These are phyloP conservation scores for Anolis carolinensis DNA, from an alignment of 2,113 vertebrate species.

Conservation along the genomic window DNA sequence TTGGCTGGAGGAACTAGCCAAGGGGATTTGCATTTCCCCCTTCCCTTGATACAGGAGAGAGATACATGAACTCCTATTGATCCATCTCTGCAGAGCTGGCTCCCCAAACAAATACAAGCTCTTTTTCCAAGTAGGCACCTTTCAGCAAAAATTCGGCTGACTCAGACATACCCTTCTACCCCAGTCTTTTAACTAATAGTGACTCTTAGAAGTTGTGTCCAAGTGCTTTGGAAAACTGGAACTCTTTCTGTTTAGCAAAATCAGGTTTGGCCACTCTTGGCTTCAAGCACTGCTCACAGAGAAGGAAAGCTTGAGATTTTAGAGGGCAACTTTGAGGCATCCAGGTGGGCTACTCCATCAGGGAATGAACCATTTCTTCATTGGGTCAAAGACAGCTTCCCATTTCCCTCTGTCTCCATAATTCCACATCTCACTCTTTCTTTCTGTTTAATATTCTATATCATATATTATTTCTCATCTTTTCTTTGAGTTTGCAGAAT, in stretches of 20 bases:
- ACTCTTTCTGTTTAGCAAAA: not conserved
- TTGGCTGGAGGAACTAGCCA: not conserved
- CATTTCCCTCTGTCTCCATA: conserved; percentile 12
- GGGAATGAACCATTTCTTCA: rapidly evolving
- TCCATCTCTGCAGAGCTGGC: too few species aligned
- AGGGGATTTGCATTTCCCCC: not conserved
- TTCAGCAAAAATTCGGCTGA: rapidly evolving
- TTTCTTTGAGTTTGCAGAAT: not conserved
- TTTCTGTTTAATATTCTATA: not conserved
- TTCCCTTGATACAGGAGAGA: not conserved
- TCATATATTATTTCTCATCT: conserved; percentile 8
- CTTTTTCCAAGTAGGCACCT: rapidly evolving
- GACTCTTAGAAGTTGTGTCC: rapidly evolving
- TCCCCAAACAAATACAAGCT: not conserved
- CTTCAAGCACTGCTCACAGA: not conserved
- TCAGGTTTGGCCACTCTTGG: rapidly evolving
- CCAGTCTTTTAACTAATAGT: too few species aligned
- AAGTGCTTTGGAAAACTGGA: conserved; percentile 8
- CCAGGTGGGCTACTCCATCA: not conserved
- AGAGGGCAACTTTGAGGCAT: rapidly evolving
- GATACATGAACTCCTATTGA: too few species aligned
- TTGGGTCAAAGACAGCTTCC: not conserved
- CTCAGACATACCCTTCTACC: rapidly evolving
- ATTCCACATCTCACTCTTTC: not conserved
- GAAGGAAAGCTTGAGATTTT: rapidly evolving